Evolutionary conservation across 2,888 invertebrate genomes (phyloP).

Genomic region (Arctia plantaginis): DNA sequence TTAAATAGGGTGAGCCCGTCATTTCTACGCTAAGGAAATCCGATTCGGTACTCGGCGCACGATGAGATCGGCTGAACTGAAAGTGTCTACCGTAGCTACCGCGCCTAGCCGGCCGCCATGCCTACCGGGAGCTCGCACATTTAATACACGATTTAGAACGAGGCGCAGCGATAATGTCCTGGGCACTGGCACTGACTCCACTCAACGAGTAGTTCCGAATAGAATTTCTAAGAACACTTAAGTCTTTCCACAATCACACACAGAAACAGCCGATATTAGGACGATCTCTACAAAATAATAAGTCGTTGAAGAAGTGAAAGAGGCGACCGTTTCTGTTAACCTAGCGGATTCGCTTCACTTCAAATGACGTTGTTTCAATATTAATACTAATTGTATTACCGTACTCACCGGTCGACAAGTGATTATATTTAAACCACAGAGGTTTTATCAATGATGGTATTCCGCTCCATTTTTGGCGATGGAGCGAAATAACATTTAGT

Average conservation of each 20-base stretch:
- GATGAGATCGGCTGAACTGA: not conserved
- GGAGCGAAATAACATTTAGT: not conserved
- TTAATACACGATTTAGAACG: too few relatives aligned
- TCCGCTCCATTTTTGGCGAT: not conserved
- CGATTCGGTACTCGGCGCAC: not conserved
- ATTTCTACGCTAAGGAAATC: not conserved
- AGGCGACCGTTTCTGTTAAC: not conserved
- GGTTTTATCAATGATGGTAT: not conserved
- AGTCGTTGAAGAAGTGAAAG: not conserved
- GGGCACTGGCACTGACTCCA: not conserved
- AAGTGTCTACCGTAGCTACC: not conserved
- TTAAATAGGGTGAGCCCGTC: conserved; percentile 7
- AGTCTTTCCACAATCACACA: not conserved
- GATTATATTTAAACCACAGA: not conserved
- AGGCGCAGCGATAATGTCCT: too few relatives aligned
- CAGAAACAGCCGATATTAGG: too few relatives aligned
- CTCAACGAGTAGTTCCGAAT: not conserved
- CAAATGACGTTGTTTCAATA: not conserved
- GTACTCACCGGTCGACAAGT: not conserved
- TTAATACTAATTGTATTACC: not conserved
- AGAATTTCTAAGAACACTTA: not conserved
- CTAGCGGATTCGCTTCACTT: not conserved
- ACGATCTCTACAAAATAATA: not conserved
- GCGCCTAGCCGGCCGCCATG: not conserved
- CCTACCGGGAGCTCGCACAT: too few relatives aligned